Base-by-base conservation (phyloP, 1,140 invertebrate genomes). In the Mylabris phalerata region DNA sequence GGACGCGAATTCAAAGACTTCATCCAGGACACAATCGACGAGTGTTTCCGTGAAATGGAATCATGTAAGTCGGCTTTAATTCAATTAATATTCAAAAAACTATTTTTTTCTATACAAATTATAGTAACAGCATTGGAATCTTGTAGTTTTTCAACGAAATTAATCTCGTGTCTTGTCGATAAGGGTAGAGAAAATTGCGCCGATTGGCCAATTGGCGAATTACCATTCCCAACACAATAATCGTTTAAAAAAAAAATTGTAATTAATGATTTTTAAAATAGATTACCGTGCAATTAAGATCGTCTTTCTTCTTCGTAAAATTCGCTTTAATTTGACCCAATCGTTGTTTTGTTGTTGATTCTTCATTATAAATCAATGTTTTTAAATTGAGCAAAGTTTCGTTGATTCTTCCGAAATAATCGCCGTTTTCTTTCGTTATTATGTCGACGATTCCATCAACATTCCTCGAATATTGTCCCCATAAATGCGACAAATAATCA, bases 121-220 rank as follows among this genome's bases (percentile, higher is more conserved):
- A 7, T 40, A n/a, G 52, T 39, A 43, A 25, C 9, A 26, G 48
- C 66, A 6, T 47, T 63, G 32, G 65, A 73, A 59, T 13, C 60
- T 10, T 74, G 73, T 44, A 52, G 59, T 38, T 73, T 62, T 61
- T 69, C 70, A 0, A 55, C 57, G 0, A 60, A 69, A 42, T 58
- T 73, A 24, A 48, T 64, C 1, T 67, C 38, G 24, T 74, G 73
- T 62, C 57, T 74, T 38, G 67, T 67, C n/a, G 66, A 72, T 11
- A 68, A 66, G 59, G 71, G 67, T 45, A 63, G 51, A 47, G 49
- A 50, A 3, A 74, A 73, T 62, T 74, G 73, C 58, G 64, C 64
- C n/a, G 73, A 74, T 64, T 74, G 71, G 71, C 70, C 70, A 4
- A 54, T 63, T 43, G 67, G 62, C 9, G 64, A 67, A 32, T 26